Percentiles rank a stretch among this genome's conserved stretches.
Evolutionary conservation across 2,888 invertebrate species (phyloP).

Genomic region (Cephus sareptanus): DNA sequence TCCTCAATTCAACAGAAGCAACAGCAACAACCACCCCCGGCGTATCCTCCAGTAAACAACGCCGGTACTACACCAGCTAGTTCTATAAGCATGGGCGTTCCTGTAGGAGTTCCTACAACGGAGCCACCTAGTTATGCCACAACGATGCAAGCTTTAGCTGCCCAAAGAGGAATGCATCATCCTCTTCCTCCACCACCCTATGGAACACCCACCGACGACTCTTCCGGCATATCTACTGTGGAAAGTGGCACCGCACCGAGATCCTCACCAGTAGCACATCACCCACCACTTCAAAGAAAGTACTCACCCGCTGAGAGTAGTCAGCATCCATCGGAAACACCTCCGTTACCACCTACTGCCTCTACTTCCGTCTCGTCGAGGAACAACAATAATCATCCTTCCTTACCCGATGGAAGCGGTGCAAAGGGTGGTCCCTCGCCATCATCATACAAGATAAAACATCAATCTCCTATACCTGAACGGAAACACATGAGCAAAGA

Average conservation of each 20-base stretch:
- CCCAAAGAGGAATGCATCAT: conserved; percentile 76
- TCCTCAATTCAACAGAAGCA: conserved; percentile 85
- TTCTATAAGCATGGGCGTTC: conserved; percentile 44
- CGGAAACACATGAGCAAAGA: conserved; percentile 91
- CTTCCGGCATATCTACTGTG: conserved; percentile 64
- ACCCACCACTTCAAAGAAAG: conserved; percentile 78
- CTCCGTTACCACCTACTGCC: conserved; percentile 70
- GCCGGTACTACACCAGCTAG: conserved; percentile 55
- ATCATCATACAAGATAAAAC: conserved; percentile 83
- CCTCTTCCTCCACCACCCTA: conserved; percentile 76
- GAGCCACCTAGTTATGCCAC: conserved; percentile 94
- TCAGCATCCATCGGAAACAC: conserved; percentile 66
- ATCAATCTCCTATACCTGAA: conserved; percentile 95
- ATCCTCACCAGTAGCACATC: conserved; percentile 67
- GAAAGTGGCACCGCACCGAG: conserved; percentile 67
- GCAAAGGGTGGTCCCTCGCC: conserved; percentile 63
- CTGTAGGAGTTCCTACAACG: conserved; percentile 77
- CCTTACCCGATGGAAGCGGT: conserved; percentile 48
- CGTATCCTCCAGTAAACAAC: conserved; percentile 70
- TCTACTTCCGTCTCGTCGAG: conserved; percentile 73
- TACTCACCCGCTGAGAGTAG: conserved; percentile 71
- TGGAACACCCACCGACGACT: conserved; percentile 66
- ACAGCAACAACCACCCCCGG: conserved; percentile 70
- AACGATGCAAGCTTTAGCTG: conserved; percentile 83
- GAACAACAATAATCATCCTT: conserved; percentile 61